Evolutionary conservation across 64 coral and sea anemone genomes (phyloP).

Genomic region (Actinia equina): DNA sequence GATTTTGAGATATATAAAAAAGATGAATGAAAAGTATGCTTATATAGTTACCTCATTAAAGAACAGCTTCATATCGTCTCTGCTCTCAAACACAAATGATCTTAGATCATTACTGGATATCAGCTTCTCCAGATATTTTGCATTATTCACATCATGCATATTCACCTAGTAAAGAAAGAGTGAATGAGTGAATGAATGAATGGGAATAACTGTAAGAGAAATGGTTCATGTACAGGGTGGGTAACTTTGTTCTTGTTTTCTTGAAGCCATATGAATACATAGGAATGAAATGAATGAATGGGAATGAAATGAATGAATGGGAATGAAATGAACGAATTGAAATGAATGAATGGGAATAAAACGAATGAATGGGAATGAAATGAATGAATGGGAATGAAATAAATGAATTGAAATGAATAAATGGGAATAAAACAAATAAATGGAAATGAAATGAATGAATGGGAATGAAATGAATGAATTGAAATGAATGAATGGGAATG

Average conservation of each 20-base stretch:
- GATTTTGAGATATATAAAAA: background rate
- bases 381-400: no score
- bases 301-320: background rate
- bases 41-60: constrained; percentile 64
- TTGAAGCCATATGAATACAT: no score
- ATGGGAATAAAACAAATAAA: no score
- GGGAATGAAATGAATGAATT: background rate
- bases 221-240: no score
- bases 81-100: constrained; percentile 95
- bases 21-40: background rate
- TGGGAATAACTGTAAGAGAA: background rate
- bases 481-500: constrained; percentile 5
- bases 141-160: constrained; percentile 63
- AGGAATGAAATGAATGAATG: background rate
- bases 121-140: constrained; percentile 83
- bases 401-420: background rate
- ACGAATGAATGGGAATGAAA: no score
- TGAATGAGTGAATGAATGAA: background rate
- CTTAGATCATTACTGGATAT: constrained; percentile 74
- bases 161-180: constrained; percentile 60
- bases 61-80: constrained; percentile 90
- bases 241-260: no score
- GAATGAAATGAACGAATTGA: no score
- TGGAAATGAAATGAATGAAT: no score
- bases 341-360: no score